Base-by-base conservation (phyloP, 1,140 invertebrate genomes). In the Lordiphosa clarofinis region DNA sequence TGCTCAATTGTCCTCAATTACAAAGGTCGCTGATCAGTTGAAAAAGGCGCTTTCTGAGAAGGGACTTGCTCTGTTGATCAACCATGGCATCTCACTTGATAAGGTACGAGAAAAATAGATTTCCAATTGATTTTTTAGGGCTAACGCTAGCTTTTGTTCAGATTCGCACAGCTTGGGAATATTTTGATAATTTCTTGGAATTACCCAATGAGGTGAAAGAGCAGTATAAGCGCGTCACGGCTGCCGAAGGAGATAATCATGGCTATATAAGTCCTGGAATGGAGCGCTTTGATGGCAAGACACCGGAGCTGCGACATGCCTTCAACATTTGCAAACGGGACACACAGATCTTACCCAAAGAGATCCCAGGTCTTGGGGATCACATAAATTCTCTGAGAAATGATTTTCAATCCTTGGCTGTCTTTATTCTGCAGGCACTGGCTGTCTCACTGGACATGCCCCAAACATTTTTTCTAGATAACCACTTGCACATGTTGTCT, bases 1-100 rank as follows among this genome's bases (percentile, higher is more conserved):
- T 12, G 33, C 9, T 4, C 4, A 6, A 21, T 28, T 7, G 24
- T 28, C 24, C 24, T 28, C 24, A 28, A 28, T 28, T 6, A 28
- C 4, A 5, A 28, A 7, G 24, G 24, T 28, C 24, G 24, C 24
- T 7, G 28, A 28, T 48, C 12, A 37, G 11, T 87, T 94, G 55
- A 90, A 93, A 71, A 91, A 91, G 71, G 93, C 93, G 7, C 89
- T 94, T 36, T 91, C 91, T 48, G 91, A 92, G 64, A 94, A 94
- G 81, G 94, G 94, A 56, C 90, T 94, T 44, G 93, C 93, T 9
- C 90, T 94, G 75, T 90, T 94, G 39, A 93, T 94, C 58, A 94
- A 94, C 86, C 93, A 94, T 78, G 93, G 93, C 54, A 93, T 94
- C 68, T 91, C 92, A 39, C 92, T 93, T 57, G 92, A 93, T 67